These are phyloP conservation scores for Lamellibrachia columna DNA, from an alignment of 2,888 invertebrate species.

Conservation along the genomic window DNA sequence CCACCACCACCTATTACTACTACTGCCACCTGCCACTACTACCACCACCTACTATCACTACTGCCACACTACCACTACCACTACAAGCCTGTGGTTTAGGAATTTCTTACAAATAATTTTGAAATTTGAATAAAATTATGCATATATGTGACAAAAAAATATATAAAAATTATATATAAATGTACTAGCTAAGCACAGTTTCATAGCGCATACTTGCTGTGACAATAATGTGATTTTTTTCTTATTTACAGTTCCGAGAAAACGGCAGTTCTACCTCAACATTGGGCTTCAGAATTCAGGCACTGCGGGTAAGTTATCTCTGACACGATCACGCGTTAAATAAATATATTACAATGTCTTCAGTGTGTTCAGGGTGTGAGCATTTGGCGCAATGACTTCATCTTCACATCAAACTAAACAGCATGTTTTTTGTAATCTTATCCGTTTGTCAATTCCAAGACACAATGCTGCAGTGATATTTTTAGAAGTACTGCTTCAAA, in stretches of 20 bases:
- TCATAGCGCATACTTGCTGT: neutral
- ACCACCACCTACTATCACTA: too few relatives aligned
- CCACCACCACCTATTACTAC: too few relatives aligned
- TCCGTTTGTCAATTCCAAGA: neutral
- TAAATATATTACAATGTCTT: neutral
- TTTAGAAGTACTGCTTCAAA: neutral
- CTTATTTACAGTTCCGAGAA: conserved; percentile 72
- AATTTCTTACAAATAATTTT: neutral
- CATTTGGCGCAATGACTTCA: neutral
- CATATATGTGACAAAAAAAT: neutral
- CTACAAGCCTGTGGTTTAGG: too few relatives aligned
- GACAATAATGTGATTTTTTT: neutral
- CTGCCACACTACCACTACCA: too few relatives aligned
- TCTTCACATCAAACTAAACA: neutral
- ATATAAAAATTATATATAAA: neutral
- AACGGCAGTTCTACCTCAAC: conserved; percentile 90
- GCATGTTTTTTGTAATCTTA: neutral
- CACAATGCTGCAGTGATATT: neutral
- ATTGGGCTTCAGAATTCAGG: conserved; percentile 95
- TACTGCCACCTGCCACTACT: too few relatives aligned
- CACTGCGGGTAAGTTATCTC: conserved; percentile 76
- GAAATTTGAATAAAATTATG: neutral
- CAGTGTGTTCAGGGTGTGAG: neutral
- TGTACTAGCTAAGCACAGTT: neutral
- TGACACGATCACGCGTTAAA: neutral